Percentiles rank a stretch among this genome's conserved stretches.
Evolutionary conservation across 2,113 vertebrate species (phyloP).

Genomic region (Puffinus mauretanicus): DNA sequence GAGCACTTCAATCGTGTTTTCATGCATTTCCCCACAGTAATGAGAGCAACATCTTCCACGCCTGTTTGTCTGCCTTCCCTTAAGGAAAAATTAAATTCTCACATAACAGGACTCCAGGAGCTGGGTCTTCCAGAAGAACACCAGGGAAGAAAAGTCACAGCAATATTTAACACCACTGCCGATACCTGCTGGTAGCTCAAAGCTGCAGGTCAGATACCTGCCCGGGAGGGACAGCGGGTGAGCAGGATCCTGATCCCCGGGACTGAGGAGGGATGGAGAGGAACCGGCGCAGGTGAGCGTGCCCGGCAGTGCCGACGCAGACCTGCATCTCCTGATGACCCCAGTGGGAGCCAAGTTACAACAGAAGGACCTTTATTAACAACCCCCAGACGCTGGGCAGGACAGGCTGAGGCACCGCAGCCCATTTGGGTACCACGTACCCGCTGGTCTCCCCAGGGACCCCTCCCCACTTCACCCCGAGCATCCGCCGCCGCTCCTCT

Average conservation of each 20-base stretch:
- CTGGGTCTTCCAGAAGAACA: background rate
- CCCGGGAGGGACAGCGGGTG: accelerated
- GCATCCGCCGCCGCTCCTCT: background rate
- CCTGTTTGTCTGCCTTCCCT: background rate
- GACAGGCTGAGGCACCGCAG: background rate
- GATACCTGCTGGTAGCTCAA: no score
- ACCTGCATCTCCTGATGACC: background rate
- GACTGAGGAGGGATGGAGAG: background rate
- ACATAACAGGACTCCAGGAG: background rate
- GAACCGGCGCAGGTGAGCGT: accelerated
- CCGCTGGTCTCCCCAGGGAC: background rate
- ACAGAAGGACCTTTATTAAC: background rate
- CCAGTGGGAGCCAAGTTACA: background rate
- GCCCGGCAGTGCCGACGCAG: background rate
- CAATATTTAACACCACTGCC: background rate
- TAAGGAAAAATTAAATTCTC: background rate
- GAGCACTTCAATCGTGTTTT: background rate
- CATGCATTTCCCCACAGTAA: background rate
- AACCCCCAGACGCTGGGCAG: accelerated
- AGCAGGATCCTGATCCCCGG: background rate
- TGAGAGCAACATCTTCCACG: background rate
- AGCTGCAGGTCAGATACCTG: background rate
- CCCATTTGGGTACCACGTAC: background rate
- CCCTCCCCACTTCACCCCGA: background rate
- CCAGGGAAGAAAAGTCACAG: background rate